Conservation (phyloP, 2,888 invertebrate species). For the Plagodis pulveraria region DNA sequence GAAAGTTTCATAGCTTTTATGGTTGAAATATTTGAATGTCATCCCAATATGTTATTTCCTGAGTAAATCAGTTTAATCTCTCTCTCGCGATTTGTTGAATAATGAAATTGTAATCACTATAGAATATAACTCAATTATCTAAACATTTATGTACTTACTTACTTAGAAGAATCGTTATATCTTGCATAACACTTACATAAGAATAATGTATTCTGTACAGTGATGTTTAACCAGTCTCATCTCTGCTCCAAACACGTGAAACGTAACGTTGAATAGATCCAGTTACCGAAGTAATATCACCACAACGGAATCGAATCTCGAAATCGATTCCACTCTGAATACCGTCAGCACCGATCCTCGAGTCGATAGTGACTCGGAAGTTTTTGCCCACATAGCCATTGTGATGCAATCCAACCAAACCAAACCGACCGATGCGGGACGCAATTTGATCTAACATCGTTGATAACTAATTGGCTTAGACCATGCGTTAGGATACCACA, state of each 20-base stretch:
- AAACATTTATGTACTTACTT: no score
- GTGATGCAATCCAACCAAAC: conserved; percentile 64
- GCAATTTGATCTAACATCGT: conserved; percentile 66
- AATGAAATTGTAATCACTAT: no score
- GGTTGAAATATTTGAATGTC: no score
- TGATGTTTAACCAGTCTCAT: background rate
- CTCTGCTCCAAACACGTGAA: conserved; percentile 4
- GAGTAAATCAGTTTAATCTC: no score
- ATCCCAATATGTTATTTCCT: no score
- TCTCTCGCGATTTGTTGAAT: no score
- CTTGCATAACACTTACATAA: no score
- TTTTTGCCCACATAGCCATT: conserved; percentile 56
- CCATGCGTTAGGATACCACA: conserved; percentile 55
- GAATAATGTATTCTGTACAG: no score
- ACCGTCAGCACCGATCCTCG: conserved; percentile 39
- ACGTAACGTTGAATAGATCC: conserved; percentile 12
- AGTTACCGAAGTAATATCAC: conserved; percentile 30
- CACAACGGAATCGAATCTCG: conserved; percentile 38
- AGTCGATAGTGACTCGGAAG: conserved; percentile 55
- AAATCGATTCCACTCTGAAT: conserved; percentile 45
- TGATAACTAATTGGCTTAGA: conserved; percentile 74
- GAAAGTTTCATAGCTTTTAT: no score
- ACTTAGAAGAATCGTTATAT: no score
- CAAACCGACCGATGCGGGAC: conserved; percentile 44
- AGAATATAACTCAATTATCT: no score